Evolutionary conservation across 2,113 vertebrate species (phyloP).

Genomic region (Taxidea taxus): DNA sequence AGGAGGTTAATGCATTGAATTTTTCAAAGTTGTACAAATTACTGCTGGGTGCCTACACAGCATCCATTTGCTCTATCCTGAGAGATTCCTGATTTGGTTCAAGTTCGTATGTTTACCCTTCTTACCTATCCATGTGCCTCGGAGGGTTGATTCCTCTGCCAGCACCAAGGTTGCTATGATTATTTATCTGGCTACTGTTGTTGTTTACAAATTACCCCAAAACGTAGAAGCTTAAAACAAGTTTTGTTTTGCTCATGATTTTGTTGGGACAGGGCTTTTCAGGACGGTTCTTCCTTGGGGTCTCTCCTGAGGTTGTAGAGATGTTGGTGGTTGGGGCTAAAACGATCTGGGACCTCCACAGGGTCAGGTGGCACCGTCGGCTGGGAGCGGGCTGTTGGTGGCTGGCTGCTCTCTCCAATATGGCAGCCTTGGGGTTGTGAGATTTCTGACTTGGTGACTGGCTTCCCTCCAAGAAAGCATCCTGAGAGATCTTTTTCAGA

Average conservation of each 20-base stretch:
- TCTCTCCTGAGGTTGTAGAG: neutral
- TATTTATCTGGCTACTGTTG: neutral
- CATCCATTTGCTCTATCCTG: fast-evolving
- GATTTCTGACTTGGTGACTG: neutral
- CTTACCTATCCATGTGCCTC: neutral
- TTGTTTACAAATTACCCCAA: neutral
- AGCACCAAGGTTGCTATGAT: neutral
- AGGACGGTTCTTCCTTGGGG: neutral
- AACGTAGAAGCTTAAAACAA: neutral
- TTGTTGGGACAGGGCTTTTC: neutral
- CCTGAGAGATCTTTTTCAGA: neutral
- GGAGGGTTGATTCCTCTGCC: fast-evolving
- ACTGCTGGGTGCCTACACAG: neutral
- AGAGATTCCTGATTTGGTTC: neutral
- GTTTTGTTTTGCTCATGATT: neutral
- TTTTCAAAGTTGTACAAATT: neutral
- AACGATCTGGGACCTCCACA: no score
- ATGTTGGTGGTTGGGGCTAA: neutral
- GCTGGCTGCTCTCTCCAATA: neutral
- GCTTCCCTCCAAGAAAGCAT: neutral
- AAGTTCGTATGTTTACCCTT: neutral
- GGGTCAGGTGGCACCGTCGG: fast-evolving
- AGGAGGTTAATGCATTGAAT: neutral
- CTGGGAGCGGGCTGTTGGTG: fast-evolving
- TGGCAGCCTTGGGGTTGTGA: fast-evolving